Evolutionary conservation across 2,888 invertebrate species (phyloP).

Genomic region (Tetanocera ferruginea): DNA sequence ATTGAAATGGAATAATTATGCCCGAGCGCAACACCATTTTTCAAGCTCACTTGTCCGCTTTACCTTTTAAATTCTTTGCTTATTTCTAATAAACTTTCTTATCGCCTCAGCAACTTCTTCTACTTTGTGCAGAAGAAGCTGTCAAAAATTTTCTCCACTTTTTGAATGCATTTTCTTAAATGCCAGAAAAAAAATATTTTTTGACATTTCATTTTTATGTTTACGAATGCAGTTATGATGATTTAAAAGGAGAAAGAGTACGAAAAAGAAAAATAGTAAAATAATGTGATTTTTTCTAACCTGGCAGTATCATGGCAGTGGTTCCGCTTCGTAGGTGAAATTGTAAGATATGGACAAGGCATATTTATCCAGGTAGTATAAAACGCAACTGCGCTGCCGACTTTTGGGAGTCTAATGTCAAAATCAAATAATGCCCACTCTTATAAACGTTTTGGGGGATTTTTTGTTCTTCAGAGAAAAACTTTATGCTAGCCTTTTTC

Average conservation of each 20-base stretch:
- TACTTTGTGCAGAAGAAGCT: neutral
- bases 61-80: neutral
- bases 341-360: no score
- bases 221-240: conserved; percentile 16
- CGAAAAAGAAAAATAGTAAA: no score
- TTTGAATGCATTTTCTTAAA: conserved; percentile 10
- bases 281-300: no score
- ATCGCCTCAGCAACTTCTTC: conserved; percentile 9
- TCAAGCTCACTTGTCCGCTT: conserved; percentile 10
- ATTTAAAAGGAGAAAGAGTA: neutral
- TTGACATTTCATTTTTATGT: conserved; percentile 29
- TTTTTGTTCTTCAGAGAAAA: no score
- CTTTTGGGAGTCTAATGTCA: no score
- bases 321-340: no score
- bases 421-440: no score
- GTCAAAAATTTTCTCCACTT: conserved; percentile 32
- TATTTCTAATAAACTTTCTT: conserved; percentile 25
- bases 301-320: no score
- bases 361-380: no score
- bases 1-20: conserved; percentile 66
- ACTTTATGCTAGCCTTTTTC: no score
- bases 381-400: no score
- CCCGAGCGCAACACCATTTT: conserved; percentile 66
- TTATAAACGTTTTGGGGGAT: no score
- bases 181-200: conserved; percentile 8